Evolutionary conservation across 2,797 vertebrate genomes (phyloP), one percentile per base, ranked within the genome.

Genomic region (Falco rusticolus): DNA sequence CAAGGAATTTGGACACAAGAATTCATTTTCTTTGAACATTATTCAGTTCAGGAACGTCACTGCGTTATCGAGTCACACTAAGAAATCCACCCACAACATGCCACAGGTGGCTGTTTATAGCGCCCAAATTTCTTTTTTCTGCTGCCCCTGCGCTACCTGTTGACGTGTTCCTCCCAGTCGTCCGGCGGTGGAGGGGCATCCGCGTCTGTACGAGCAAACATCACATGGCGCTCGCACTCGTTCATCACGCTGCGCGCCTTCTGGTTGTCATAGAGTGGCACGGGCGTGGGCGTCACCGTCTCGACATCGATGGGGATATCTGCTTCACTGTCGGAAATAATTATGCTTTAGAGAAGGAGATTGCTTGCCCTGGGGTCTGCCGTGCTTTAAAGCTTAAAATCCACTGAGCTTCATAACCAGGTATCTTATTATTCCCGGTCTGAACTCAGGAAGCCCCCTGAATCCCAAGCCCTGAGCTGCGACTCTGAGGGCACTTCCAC

Each of bases 241-340:
- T 99, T 99, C 99, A 99, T 99, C 95, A 99, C 99, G 29, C 98
- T 99, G 4, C 99, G 98, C 1, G 99, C 99, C 96, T 99, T 99
- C 90, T 99, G 99, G 95, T 99, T 99, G 97, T 99, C 99, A 19
- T 99, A 99, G 4, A 99, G 98, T 0, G 99, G 99, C 95, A 99
- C 79, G 1, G 99, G 98, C 7, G 97, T 98, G 6, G 99, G 98
- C 1, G 98, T 98, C 90, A 99, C 98, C 0, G 98, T 99, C 96
- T 99, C 99, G 70, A 99, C 99, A 1, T 99, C 99, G 29, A 99
- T 98, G 74, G 98, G 95, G 77, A 98, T 90, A 6, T 99, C 99
- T 2, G 98, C 98, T 78, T 99, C 99, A 48, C 99, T 99, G 98
- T 16, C 93, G 80, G 80, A 81, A 80, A 59, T 45, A 16, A 69